Evolutionary conservation across 2,888 invertebrate species (phyloP).

Genomic region (Arge pagana): DNA sequence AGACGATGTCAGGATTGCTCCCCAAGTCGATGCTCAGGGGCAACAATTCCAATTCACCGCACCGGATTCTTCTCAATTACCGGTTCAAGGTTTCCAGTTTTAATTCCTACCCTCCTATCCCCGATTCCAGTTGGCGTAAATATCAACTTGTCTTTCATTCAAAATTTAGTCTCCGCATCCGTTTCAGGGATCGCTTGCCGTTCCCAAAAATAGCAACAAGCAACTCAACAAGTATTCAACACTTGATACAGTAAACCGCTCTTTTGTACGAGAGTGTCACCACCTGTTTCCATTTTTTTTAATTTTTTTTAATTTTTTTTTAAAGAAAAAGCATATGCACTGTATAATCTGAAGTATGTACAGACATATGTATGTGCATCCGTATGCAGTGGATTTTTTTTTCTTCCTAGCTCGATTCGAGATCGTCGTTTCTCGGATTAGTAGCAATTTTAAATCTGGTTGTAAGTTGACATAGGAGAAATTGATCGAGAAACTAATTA

Average conservation of each 20-base stretch:
- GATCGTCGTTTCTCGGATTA: constrained; percentile 17
- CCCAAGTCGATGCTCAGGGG: constrained; percentile 76
- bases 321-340: constrained; percentile 29
- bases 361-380: constrained; percentile 13
- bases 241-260: constrained; percentile 7
- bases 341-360: constrained; percentile 26
- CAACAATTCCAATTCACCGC: constrained; percentile 65
- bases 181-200: not conserved
- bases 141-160: constrained; percentile 3
- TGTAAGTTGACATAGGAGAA: too few species aligned
- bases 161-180: constrained; percentile 6
- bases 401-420: constrained; percentile 6
- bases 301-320: constrained; percentile 19
- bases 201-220: not conserved
- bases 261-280: too few species aligned
- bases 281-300: too few species aligned
- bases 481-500: too few species aligned
- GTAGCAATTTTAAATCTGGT: too few species aligned
- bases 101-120: constrained; percentile 57
- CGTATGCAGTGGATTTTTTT: constrained; percentile 17
- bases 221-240: constrained; percentile 15
- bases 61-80: constrained; percentile 59
- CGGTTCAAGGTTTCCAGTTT: constrained; percentile 82
- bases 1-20: constrained; percentile 81
- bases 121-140: not conserved